Evolutionary conservation across 2,113 vertebrate species (phyloP).

Genomic region (Phodopus roborovskii): DNA sequence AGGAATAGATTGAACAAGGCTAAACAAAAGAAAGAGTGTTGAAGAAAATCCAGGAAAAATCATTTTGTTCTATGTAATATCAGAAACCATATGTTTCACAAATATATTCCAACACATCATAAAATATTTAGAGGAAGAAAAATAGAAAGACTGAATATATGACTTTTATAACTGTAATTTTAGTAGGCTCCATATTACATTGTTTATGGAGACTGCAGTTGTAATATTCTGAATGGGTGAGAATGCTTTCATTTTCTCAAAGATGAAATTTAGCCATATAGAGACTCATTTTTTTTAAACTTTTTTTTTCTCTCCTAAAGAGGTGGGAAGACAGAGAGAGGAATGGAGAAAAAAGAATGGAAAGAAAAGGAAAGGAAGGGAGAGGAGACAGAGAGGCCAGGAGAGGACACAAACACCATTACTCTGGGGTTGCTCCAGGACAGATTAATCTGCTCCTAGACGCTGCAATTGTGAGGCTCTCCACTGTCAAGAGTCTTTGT

Average conservation of each 20-base stretch:
- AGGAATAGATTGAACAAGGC: neutral
- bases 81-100: neutral
- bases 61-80: neutral
- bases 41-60: neutral
- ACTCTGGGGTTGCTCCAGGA: neutral
- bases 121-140: neutral
- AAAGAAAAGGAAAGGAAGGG: neutral
- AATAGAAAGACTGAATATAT: neutral
- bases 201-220: neutral
- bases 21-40: neutral
- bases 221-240: neutral
- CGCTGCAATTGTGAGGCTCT: conserved; percentile 40
- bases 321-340: neutral
- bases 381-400: neutral
- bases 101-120: neutral
- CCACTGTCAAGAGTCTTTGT: conserved; percentile 44
- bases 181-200: neutral
- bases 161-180: neutral
- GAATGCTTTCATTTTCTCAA: conserved; percentile 9
- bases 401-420: neutral
- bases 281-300: neutral
- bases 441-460: neutral
- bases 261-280: neutral
- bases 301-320: conserved; percentile 5
- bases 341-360: neutral